A percentile compares a stretch with the other conserved stretches of the same genome.
phyloP scores from a whole-genome alignment of 2,888 invertebrate genomes.

The Papilio gigon region DNA sequence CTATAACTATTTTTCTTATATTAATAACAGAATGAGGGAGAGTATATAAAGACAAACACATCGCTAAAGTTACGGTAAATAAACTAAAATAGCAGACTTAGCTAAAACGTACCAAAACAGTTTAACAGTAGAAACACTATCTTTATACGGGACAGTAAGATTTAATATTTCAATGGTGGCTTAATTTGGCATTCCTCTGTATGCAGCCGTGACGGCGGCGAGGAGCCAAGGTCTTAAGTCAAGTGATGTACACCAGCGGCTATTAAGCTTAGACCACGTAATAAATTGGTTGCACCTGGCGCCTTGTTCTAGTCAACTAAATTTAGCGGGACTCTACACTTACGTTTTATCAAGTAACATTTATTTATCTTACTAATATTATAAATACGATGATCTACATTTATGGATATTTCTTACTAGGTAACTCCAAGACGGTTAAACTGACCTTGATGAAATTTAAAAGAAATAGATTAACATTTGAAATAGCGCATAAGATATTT shows the following conservation, averaged over 20 bases:
- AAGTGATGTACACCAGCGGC: constrained; percentile 45
- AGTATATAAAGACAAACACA: background rate
- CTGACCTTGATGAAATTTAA: too few species aligned
- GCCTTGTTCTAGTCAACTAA: constrained; percentile 19
- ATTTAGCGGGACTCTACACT: constrained; percentile 18
- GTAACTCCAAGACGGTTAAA: too few species aligned
- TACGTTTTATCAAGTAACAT: background rate
- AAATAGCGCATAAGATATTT: too few species aligned
- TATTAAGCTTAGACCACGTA: constrained; percentile 40
- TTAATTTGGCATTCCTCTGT: constrained; percentile 40
- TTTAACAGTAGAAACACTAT: constrained; percentile 2
- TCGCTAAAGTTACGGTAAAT: background rate
- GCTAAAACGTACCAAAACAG: background rate
- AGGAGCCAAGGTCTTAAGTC: constrained; percentile 42
- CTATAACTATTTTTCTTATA: background rate
- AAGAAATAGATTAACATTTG: too few species aligned
- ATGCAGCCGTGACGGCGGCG: constrained; percentile 37
- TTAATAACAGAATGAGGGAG: too few species aligned
- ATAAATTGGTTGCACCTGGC: constrained; percentile 41
- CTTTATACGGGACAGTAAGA: constrained; percentile 17
- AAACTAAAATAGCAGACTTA: background rate
- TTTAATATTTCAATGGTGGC: constrained; percentile 38
- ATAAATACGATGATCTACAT: too few species aligned
- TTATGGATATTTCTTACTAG: too few species aligned
- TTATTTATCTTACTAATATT: too few species aligned